A percentile compares a stretch with the other conserved stretches of the same genome.
Conservation (phyloP, 2,888 invertebrate genomes). For the Xylota sylvarum region DNA sequence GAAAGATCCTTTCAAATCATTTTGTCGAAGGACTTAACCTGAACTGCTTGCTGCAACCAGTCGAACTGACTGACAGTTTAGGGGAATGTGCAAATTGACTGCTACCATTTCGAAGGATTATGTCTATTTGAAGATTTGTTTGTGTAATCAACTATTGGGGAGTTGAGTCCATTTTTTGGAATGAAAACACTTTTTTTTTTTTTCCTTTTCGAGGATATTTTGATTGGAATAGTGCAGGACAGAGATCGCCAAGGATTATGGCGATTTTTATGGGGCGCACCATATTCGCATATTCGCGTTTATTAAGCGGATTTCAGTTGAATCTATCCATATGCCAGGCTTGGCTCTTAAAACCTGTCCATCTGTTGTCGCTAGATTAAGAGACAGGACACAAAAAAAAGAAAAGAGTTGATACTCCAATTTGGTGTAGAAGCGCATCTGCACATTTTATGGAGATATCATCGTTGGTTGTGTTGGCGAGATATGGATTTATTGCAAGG, state of each 20-base stretch:
- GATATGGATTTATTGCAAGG: background rate
- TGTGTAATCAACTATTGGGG: constrained; percentile 38
- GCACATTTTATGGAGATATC: too few species aligned
- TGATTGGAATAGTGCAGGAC: constrained; percentile 45
- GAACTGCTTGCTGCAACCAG: constrained; percentile 35
- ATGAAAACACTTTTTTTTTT: constrained; percentile 27
- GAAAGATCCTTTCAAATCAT: constrained; percentile 58
- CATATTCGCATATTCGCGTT: too few species aligned
- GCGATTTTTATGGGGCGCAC: constrained; percentile 13
- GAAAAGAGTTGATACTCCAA: too few species aligned
- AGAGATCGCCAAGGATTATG: constrained; percentile 32
- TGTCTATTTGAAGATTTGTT: constrained; percentile 48
- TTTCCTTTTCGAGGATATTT: background rate
- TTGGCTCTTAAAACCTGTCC: too few species aligned
- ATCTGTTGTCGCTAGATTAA: too few species aligned
- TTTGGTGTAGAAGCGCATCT: too few species aligned
- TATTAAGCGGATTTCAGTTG: too few species aligned
- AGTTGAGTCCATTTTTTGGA: constrained; percentile 36
- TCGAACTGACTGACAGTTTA: constrained; percentile 36
- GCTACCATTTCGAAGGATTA: constrained; percentile 62
- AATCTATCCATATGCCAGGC: too few species aligned
- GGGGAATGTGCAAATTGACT: constrained; percentile 56
- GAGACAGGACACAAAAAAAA: too few species aligned
- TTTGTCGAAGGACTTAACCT: constrained; percentile 46
- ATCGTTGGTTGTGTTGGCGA: background rate